Percentiles rank a stretch among this genome's conserved stretches.
Conservation (phyloP, 2,797 vertebrate genomes). For the Calcarius lapponicus region DNA sequence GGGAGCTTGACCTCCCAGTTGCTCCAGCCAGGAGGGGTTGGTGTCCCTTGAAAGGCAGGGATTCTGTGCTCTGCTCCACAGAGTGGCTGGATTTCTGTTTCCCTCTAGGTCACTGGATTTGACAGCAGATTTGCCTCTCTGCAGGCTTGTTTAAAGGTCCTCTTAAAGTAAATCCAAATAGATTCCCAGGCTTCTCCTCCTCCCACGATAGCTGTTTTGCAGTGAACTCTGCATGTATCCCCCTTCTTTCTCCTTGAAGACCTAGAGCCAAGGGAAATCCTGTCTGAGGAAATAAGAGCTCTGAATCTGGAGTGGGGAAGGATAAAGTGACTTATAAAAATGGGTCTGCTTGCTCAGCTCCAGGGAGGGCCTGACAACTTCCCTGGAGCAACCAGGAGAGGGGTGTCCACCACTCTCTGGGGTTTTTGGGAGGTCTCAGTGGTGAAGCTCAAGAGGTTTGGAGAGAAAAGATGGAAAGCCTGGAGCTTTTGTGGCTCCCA, state of each 20-base stretch:
- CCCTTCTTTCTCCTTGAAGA: slow-evolving; percentile 21
- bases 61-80: background rate
- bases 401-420: background rate
- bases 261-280: background rate
- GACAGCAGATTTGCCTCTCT: background rate
- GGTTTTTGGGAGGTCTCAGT: background rate
- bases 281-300: slow-evolving; percentile 35
- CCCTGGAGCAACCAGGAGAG: background rate
- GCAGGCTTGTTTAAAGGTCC: background rate
- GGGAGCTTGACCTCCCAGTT: background rate
- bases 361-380: background rate
- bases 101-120: background rate
- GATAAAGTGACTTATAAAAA: background rate
- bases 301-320: background rate
- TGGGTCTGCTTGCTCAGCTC: background rate
- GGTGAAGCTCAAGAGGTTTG: background rate
- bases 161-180: background rate
- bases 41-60: background rate
- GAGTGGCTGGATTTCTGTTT: background rate
- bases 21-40: background rate
- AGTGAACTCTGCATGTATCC: background rate
- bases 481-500: background rate
- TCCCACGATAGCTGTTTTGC: background rate
- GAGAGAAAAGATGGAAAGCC: background rate
- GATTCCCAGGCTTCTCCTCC: background rate